Base-by-base conservation (phyloP, 2,888 invertebrate genomes). In the Volucella inanis region DNA sequence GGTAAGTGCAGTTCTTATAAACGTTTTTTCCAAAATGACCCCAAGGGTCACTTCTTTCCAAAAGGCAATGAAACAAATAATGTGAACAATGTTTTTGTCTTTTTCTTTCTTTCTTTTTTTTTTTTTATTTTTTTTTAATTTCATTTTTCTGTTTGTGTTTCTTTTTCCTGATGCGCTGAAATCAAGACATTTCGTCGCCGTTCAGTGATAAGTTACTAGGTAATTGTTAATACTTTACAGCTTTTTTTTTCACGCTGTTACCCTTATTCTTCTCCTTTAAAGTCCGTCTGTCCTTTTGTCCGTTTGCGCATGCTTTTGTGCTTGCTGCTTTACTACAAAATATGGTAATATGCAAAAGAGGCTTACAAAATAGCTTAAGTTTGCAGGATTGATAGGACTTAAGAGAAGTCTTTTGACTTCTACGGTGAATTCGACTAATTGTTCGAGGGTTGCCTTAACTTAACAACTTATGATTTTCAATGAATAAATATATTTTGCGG, bases 201-300 rank as follows among this genome's bases (percentile, higher is more conserved):
- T 85, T 85, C 81, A 85, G 85, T 85, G 85, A 85, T 85, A 85
- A 85, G 77, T 68, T 85, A 77, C 81, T 85, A 85, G 85, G 85
- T 85, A 85, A 85, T 77, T 85, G 76, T 72, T 52, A 65, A 68
- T 76, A 2, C 59, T 62, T 52, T 70, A 39, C 61, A 59, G 22
- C 18, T 22, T 54, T 72, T 64, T 70, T 54, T 43, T 31, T 31
- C 31, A 31, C 6, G 22, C 57, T 71, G 39, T 62, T 15, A 47
- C 15, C 10, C 45, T 54, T 45, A 59, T 47, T 15, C 47, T 38
- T 43, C 31, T 57, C 67, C 47, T 61, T 81, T 62, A 68, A 90
- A 94, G 93, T 71, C 79, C 18, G 18, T 22, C 18, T 22, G 18
- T 22, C 18, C 2, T 22, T 22, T 22, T 22, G 18, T 22, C 18